Evolutionary conservation across 2,797 vertebrate species (phyloP).

Genomic region (Octomys mimax): DNA sequence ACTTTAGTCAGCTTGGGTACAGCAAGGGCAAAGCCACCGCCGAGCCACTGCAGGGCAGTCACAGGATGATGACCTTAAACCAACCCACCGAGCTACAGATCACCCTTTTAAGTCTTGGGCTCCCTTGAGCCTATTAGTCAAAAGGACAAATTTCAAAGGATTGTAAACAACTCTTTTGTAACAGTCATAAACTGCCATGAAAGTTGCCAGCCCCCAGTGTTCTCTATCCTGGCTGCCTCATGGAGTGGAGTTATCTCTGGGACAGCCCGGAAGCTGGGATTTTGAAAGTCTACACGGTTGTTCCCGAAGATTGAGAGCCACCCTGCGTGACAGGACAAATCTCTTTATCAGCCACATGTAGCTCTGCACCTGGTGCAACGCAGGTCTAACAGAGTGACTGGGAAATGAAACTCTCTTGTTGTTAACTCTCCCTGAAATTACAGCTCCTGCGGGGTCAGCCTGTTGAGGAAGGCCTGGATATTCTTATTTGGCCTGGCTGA

Average conservation of each 20-base stretch:
- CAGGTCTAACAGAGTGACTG: neutral
- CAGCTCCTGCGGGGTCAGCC: neutral
- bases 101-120: slow-evolving; percentile 51
- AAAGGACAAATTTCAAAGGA: slow-evolving; percentile 28
- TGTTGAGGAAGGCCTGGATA: neutral
- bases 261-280: neutral
- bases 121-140: slow-evolving; percentile 42
- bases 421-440: neutral
- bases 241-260: neutral
- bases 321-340: neutral
- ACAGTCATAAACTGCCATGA: neutral
- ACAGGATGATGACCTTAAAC: neutral
- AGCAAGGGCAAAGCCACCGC: neutral
- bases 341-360: neutral
- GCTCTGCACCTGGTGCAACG: neutral
- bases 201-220: neutral
- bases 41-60: neutral
- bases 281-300: neutral
- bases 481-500: neutral
- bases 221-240: neutral
- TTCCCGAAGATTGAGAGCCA: neutral
- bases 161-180: neutral
- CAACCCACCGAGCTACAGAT: neutral
- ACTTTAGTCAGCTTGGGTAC: neutral
- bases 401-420: neutral